Evolutionary conservation across 2,113 vertebrate species (phyloP).

Genomic region (Scortum barcoo): DNA sequence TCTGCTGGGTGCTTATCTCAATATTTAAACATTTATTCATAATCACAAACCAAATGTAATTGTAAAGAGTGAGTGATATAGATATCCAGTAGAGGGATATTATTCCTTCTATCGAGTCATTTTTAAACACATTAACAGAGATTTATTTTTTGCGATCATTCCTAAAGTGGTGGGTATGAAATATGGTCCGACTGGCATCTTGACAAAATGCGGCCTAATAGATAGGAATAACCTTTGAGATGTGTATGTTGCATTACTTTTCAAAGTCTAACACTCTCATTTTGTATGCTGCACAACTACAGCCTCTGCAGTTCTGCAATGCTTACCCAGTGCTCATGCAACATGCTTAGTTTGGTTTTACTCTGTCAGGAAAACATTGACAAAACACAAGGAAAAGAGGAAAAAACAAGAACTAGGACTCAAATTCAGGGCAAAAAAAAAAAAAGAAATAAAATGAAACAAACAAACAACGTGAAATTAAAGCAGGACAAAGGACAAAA

Average conservation of each 20-base stretch:
- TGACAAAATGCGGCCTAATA: conserved; percentile 7
- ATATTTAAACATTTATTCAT: conserved; percentile 22
- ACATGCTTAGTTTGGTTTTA: not conserved
- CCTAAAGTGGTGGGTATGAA: conserved; percentile 8
- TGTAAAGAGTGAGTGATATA: conserved; percentile 5
- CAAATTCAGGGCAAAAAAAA: not conserved
- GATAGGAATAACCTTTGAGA: conserved; percentile 8
- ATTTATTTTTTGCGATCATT: conserved; percentile 9
- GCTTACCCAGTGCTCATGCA: not conserved
- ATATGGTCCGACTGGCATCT: not conserved
- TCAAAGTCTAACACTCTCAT: conserved; percentile 5
- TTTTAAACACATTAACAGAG: not conserved
- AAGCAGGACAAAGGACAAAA: too few relatives aligned
- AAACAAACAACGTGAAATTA: too few relatives aligned
- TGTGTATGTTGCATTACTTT: conserved; percentile 5
- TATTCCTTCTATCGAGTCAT: not conserved
- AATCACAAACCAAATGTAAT: conserved; percentile 7
- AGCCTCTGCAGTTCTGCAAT: not conserved
- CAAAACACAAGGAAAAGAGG: not conserved
- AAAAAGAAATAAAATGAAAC: not conserved
- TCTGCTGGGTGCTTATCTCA: not conserved
- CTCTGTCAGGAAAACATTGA: not conserved
- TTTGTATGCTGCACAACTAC: conserved; percentile 11
- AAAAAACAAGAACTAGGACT: not conserved
- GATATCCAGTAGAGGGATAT: not conserved